Percentiles rank a stretch among this genome's conserved stretches.
phyloP scores from a whole-genome alignment of 2,113 vertebrate genomes.

The Chaenocephalus aceratus region DNA sequence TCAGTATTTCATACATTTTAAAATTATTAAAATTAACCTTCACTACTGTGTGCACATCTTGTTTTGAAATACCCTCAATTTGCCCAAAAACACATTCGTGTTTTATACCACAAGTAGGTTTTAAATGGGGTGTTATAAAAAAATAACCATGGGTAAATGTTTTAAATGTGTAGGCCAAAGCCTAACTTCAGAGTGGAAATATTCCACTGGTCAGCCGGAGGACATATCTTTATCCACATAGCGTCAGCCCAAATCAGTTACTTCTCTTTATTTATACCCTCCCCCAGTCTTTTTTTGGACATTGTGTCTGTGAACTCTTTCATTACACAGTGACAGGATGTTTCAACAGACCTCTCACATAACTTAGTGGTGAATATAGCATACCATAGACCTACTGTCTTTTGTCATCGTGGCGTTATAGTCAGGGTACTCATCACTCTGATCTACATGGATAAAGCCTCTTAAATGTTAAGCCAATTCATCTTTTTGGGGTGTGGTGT shows the following conservation, averaged over 20 bases:
- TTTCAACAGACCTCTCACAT: slow-evolving; percentile 61
- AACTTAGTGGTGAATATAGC: slow-evolving; percentile 22
- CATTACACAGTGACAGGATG: slow-evolving; percentile 49
- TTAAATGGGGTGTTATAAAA: neutral
- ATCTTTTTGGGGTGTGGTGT: slow-evolving; percentile 46
- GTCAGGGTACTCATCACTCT: slow-evolving; percentile 1
- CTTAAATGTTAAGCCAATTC: slow-evolving; percentile 15
- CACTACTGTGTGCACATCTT: neutral
- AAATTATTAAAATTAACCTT: slow-evolving; percentile 8
- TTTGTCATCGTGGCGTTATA: slow-evolving; percentile 5
- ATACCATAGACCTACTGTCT: neutral
- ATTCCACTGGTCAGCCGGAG: slow-evolving; percentile 11
- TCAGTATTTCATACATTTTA: neutral
- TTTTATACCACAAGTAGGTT: neutral
- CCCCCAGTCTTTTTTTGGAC: slow-evolving; percentile 41
- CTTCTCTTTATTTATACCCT: slow-evolving; percentile 54
- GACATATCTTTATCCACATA: slow-evolving; percentile 42
- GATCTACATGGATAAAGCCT: slow-evolving; percentile 29
- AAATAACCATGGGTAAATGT: slow-evolving; percentile 7
- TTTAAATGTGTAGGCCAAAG: slow-evolving; percentile 7
- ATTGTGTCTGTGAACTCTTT: slow-evolving; percentile 41
- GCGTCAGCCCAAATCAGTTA: slow-evolving; percentile 27
- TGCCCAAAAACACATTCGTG: neutral
- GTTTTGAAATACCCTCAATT: neutral
- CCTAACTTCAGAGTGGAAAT: slow-evolving; percentile 17